Evolutionary conservation across 2,113 vertebrate species (phyloP).

Genomic region (Setophaga petechia): DNA sequence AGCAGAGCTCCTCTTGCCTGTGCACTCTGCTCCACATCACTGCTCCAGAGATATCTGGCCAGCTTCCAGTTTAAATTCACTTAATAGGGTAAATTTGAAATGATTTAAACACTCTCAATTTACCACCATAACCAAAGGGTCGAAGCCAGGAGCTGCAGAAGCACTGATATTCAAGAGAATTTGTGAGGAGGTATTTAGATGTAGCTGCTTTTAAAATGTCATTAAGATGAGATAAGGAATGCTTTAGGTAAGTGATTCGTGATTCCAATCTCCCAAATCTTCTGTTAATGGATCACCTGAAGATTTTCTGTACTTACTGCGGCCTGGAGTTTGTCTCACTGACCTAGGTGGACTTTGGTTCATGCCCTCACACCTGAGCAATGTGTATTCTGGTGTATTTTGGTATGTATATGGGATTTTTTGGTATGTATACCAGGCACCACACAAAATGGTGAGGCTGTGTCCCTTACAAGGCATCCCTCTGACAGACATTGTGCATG

Average conservation of each 20-base stretch:
- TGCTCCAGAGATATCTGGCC: background rate
- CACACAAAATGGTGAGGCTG: background rate
- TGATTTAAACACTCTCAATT: constrained; percentile 33
- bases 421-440: background rate
- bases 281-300: background rate
- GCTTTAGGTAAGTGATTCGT: background rate
- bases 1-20: background rate
- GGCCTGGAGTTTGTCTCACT: background rate
- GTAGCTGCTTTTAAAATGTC: background rate
- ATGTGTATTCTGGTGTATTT: background rate
- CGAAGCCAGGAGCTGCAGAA: background rate
- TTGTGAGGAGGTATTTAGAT: background rate
- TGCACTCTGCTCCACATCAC: background rate
- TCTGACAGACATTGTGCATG: background rate
- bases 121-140: background rate
- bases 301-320: background rate
- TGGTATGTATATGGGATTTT: background rate
- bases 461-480: background rate
- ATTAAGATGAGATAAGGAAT: background rate
- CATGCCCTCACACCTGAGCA: background rate
- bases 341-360: background rate
- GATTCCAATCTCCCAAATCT: background rate
- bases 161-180: background rate
- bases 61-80: constrained; percentile 27
- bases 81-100: constrained; percentile 8